Conservation (phyloP, 2,113 vertebrate genomes). For the Sula dactylatra region DNA sequence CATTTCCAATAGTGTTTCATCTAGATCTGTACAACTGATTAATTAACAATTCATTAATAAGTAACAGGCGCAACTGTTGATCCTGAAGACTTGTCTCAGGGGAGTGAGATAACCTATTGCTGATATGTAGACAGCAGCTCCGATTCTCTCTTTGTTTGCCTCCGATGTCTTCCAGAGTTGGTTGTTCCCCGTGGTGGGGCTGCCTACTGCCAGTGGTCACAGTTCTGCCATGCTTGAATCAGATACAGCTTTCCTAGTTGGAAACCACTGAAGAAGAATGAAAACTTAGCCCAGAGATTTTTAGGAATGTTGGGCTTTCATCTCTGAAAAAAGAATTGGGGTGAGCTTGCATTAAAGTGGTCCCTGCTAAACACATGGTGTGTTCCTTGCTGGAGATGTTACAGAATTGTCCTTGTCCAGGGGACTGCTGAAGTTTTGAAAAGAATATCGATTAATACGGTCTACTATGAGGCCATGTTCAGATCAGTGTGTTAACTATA, state of each 20-base stretch:
- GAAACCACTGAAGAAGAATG: not conserved
- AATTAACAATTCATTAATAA: not conserved
- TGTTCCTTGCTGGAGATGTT: not conserved
- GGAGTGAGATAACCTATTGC: not conserved
- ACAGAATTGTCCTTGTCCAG: not conserved
- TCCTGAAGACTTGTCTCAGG: not conserved
- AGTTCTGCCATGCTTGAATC: not conserved
- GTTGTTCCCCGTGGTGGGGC: not conserved
- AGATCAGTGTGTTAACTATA: not conserved
- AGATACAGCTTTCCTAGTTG: not conserved
- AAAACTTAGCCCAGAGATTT: not conserved
- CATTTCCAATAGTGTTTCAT: not conserved
- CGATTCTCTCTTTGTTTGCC: not conserved
- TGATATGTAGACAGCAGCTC: fast-evolving
- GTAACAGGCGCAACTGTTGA: not conserved
- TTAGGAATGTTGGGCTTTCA: not conserved
- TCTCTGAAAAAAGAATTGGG: not conserved
- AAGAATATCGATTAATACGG: not conserved
- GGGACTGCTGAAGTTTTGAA: not conserved
- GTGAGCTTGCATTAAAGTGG: not conserved
- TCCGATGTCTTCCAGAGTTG: not conserved
- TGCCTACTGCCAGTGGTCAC: not conserved
- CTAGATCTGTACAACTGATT: not conserved
- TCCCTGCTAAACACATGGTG: not conserved
- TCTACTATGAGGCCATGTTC: not conserved